phyloP scores from a whole-genome alignment of 2,113 vertebrate species.

The Vicugna pacos region DNA sequence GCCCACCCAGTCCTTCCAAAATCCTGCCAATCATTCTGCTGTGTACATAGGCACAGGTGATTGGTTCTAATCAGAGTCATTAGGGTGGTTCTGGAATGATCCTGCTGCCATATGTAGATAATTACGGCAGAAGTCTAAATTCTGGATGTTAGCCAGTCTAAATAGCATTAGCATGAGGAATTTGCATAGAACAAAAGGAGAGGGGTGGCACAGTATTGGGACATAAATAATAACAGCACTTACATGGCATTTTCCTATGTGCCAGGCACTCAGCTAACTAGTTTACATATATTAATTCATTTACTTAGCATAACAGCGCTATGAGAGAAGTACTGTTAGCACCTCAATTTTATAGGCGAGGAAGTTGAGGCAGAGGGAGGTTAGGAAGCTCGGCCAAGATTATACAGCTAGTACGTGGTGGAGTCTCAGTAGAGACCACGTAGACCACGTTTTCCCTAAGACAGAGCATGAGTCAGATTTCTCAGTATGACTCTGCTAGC shows the following conservation, averaged over 20 bases:
- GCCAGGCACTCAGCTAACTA: background rate
- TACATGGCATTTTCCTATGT: constrained; percentile 29
- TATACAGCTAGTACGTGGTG: background rate
- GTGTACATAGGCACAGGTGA: constrained; percentile 76
- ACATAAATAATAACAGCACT: constrained; percentile 65
- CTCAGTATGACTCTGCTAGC: background rate
- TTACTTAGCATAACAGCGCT: background rate
- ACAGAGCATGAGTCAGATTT: background rate
- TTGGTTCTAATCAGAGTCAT: constrained; percentile 81
- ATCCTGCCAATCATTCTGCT: constrained; percentile 73
- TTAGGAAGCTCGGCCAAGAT: background rate
- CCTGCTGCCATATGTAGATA: constrained; percentile 76
- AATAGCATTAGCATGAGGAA: constrained; percentile 70
- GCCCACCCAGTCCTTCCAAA: constrained; percentile 69
- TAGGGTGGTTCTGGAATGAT: constrained; percentile 76
- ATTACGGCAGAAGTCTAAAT: constrained; percentile 76
- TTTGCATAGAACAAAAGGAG: constrained; percentile 72
- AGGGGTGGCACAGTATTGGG: constrained; percentile 33
- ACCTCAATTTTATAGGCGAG: background rate
- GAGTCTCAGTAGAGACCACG: background rate
- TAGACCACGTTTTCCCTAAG: background rate
- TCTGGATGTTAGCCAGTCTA: constrained; percentile 73
- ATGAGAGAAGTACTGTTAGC: background rate
- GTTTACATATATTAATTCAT: constrained; percentile 38
- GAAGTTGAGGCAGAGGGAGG: background rate